A percentile compares a stretch with the other conserved stretches of the same genome.
phyloP scores from a whole-genome alignment of 1,140 invertebrate genomes.

The Pachypsylla venusta region DNA sequence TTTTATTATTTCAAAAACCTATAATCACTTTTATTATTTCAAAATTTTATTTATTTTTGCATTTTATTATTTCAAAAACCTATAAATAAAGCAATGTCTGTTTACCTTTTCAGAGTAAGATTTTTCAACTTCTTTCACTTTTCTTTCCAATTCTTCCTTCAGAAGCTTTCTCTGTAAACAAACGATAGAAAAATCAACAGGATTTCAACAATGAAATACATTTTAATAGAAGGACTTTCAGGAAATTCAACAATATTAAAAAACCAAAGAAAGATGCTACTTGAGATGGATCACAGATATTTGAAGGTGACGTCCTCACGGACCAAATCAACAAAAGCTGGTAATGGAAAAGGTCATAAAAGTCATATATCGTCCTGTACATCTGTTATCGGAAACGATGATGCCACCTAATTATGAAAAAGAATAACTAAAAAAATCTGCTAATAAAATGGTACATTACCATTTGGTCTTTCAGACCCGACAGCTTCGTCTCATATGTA shows the following conservation, averaged over 20 bases:
- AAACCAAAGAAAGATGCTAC: not conserved
- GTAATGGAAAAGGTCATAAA: no score
- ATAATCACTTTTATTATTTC: not conserved
- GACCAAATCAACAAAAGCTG: no score
- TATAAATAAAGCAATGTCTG: not conserved
- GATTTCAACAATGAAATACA: not conserved
- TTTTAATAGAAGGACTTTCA: not conserved
- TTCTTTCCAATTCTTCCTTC: not conserved
- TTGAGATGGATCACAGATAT: no score
- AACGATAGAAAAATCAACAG: not conserved
- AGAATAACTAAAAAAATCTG: not conserved
- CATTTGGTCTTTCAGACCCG: not conserved
- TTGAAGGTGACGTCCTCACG: no score
- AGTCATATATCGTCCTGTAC: no score
- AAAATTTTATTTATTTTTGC: not conserved
- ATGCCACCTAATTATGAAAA: not conserved
- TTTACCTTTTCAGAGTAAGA: slow-evolving; percentile 1
- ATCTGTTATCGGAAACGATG: no score
- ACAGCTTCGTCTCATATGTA: not conserved
- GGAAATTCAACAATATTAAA: not conserved
- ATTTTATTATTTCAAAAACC: not conserved
- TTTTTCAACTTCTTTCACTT: not conserved
- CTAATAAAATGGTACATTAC: not conserved
- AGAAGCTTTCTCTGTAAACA: not conserved
- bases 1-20: not conserved